Percentiles rank a stretch among this genome's conserved stretches.
These are phyloP conservation scores for Tenualosa ilisha DNA, from an alignment of 2,797 vertebrate genomes.

Conservation along the genomic window DNA sequence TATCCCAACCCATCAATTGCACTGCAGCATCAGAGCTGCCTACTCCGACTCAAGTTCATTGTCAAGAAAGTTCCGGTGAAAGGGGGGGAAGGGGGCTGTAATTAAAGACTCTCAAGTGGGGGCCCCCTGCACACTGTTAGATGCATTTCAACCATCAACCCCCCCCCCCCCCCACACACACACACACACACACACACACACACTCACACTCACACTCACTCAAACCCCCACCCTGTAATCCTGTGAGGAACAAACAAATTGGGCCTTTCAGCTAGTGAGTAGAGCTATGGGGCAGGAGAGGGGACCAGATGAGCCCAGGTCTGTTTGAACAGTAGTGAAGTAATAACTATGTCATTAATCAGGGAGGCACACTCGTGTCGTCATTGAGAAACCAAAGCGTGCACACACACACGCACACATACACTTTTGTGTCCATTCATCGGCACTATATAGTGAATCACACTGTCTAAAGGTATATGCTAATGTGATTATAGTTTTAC, in stretches of 20 bases:
- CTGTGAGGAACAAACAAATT: slow-evolving; percentile 77
- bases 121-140: slow-evolving; percentile 64
- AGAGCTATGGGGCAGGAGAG: slow-evolving; percentile 65
- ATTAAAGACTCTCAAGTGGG: slow-evolving; percentile 71
- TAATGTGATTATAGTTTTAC: neutral
- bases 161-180: slow-evolving; percentile 28
- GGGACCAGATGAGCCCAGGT: slow-evolving; percentile 43
- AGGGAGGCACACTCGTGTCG: slow-evolving; percentile 24
- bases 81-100: slow-evolving; percentile 59
- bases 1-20: slow-evolving; percentile 7
- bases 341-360: slow-evolving; percentile 53
- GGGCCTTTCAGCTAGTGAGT: slow-evolving; percentile 71
- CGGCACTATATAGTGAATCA: neutral
- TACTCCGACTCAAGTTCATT: slow-evolving; percentile 68
- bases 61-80: slow-evolving; percentile 58
- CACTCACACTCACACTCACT: neutral
- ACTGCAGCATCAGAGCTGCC: slow-evolving; percentile 47
- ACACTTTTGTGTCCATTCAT: neutral
- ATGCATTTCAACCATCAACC: slow-evolving; percentile 63
- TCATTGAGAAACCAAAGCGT: slow-evolving; percentile 18
- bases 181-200: slow-evolving; percentile 18
- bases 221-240: slow-evolving; percentile 61
- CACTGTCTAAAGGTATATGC: neutral
- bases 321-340: slow-evolving; percentile 35
- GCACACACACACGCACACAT: slow-evolving; percentile 56